Base-by-base conservation (phyloP, 2,797 vertebrate species). In the Hephaestus fuliginosus region DNA sequence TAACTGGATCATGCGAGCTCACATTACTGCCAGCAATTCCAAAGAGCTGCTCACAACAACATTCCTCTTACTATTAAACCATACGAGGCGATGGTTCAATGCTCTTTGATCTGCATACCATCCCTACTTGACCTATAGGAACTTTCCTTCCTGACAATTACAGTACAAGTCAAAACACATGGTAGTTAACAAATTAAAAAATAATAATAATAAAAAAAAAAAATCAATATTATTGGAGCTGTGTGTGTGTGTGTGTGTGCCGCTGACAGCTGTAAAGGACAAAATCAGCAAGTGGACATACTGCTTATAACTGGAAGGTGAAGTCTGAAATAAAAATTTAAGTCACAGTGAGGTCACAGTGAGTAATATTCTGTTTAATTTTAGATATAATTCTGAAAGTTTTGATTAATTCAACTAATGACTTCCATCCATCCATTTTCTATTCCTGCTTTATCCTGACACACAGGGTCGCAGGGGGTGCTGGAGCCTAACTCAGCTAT, bases 1-100 rank as follows among this genome's bases (percentile, higher is more conserved):
- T 88, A 88, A 88, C 82, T 86, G 78, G 87, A 91, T 93, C 89
- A 89, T 89, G 82, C 83, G 22, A 87, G 89, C 88, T 90, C 17
- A 74, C 74, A 88, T 91, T 90, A 79, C 87, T 73, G 90, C 83
- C 79, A 84, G 84, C 65, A 58, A 82, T 89, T 88, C 64, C 65
- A 60, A 74, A 76, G 79, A 83, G 80, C 73, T 86, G 87, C 88
- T 86, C 84, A 84, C 84, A 90, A 86, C 83, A 85, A 81, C 82
- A 84, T 85, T 89, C 77, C 70, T 84, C 65, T 80, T 82, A 78
- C 61, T 87, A 82, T 90, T 81, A 88, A 86, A 86, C 75, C 74
- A 67, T 84, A 79, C 68, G 86, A 86, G 68, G 65, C 55, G 81
- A 90, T 49, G 87, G 72, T 81, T 87, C 86, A 83, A 0, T 75